Conservation (phyloP, 2,113 vertebrate species). For the Cairina moschata region DNA sequence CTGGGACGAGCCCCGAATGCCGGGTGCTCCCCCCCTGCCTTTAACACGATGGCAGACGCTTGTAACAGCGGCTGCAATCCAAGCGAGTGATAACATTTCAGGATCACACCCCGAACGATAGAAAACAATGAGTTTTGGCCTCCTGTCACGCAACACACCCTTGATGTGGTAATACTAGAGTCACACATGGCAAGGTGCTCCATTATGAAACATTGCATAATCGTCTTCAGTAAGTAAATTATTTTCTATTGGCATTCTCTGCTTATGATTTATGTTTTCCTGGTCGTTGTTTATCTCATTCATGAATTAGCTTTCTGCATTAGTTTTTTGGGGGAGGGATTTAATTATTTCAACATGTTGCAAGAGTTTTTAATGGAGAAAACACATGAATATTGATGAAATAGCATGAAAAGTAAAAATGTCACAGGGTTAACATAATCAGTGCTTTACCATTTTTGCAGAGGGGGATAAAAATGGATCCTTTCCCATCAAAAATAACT, state of each 20-base stretch:
- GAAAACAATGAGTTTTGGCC: not conserved
- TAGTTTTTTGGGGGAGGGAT: not conserved
- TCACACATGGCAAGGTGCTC: conserved; percentile 51
- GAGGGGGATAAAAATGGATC: not conserved
- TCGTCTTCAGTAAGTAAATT: not conserved
- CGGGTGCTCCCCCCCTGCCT: not conserved
- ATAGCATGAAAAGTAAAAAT: not conserved
- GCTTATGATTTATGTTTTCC: not conserved
- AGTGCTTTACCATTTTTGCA: not conserved
- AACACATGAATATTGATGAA: not conserved
- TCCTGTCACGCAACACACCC: not conserved
- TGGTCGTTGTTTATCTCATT: conserved; percentile 10
- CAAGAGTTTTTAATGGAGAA: not conserved
- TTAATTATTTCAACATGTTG: not conserved
- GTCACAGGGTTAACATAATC: not conserved
- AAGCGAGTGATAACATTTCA: not conserved
- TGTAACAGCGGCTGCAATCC: not conserved
- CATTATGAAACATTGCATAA: conserved; percentile 43
- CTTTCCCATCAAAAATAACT: not conserved
- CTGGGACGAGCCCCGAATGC: not conserved
- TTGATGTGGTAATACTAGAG: conserved; percentile 19
- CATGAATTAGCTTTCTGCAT: not conserved
- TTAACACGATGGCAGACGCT: accelerated
- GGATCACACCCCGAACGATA: not conserved
- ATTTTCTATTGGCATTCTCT: not conserved